phyloP scores from a whole-genome alignment of 2,888 invertebrate genomes.

The Eristalis arbustorum region DNA sequence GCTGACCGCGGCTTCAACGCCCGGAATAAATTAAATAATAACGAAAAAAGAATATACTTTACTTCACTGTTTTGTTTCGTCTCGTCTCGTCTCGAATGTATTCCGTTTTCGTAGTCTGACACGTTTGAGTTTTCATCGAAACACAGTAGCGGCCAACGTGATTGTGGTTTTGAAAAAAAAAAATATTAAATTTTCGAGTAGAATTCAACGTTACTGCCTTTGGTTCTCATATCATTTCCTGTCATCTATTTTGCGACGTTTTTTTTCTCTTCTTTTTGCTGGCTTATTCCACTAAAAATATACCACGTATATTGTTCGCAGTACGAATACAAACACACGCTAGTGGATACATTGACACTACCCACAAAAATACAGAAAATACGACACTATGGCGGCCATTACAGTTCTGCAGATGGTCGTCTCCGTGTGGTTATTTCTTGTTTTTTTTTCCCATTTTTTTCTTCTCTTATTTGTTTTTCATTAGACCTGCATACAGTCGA shows the following conservation, averaged over 20 bases:
- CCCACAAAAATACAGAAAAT: constrained; percentile 38
- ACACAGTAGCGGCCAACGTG: neutral
- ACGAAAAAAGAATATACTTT: constrained; percentile 3
- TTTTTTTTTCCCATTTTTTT: constrained; percentile 8
- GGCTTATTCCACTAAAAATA: constrained; percentile 31
- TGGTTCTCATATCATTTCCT: constrained; percentile 36
- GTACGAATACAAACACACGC: neutral
- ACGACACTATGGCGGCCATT: constrained; percentile 63
- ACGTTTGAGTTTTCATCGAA: constrained; percentile 1
- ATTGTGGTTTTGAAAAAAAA: neutral
- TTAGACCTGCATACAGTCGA: constrained; percentile 40
- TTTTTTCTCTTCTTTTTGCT: constrained; percentile 14
- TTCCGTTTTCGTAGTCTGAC: neutral
- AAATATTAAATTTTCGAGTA: neutral
- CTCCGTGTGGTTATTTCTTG: constrained; percentile 38
- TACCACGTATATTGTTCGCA: constrained; percentile 46
- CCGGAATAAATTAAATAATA: constrained; percentile 47
- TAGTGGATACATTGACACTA: constrained; percentile 44
- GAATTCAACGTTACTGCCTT: neutral
- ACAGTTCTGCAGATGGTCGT: constrained; percentile 63
- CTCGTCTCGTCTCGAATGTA: constrained; percentile 8
- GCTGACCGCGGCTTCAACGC: constrained; percentile 57
- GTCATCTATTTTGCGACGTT: constrained; percentile 15
- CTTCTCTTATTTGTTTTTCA: constrained; percentile 46
- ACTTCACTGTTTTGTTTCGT: neutral